phyloP scores from a whole-genome alignment of 2,113 vertebrate genomes.

The Platysteira castanea region DNA sequence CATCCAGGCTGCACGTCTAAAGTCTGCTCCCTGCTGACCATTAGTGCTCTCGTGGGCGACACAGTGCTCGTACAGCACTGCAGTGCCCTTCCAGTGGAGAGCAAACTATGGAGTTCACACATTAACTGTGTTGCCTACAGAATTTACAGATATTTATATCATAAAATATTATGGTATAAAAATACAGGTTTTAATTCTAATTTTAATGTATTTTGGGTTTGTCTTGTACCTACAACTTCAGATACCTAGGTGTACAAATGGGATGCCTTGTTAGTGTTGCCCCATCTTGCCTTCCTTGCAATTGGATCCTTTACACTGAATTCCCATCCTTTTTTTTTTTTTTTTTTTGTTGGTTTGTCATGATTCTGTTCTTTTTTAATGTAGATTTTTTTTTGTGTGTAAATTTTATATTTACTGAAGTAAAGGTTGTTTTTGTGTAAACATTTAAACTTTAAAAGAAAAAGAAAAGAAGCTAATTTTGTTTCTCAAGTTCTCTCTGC shows the following conservation, averaged over 20 bases:
- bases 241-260: constrained; percentile 53
- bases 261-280: constrained; percentile 61
- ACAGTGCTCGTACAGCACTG: neutral
- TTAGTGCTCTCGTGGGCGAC: neutral
- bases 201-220: constrained; percentile 60
- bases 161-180: constrained; percentile 40
- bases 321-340: constrained; percentile 21
- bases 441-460: constrained; percentile 68
- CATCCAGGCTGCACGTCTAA: neutral
- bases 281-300: constrained; percentile 57
- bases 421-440: constrained; percentile 70
- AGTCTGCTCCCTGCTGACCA: neutral
- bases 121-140: constrained; percentile 39
- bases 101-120: constrained; percentile 3
- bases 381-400: constrained; percentile 66
- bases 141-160: constrained; percentile 55
- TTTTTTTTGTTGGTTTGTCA: constrained; percentile 51
- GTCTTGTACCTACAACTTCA: constrained; percentile 32
- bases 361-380: constrained; percentile 66
- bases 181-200: constrained; percentile 41
- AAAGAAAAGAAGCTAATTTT: constrained; percentile 65
- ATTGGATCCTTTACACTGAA: constrained; percentile 66
- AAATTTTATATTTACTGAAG: constrained; percentile 75
- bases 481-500: constrained; percentile 72
- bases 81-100: constrained; percentile 33